phyloP scores from a whole-genome alignment of 2,888 invertebrate genomes.

The Hirtodrosophila histrioides region DNA sequence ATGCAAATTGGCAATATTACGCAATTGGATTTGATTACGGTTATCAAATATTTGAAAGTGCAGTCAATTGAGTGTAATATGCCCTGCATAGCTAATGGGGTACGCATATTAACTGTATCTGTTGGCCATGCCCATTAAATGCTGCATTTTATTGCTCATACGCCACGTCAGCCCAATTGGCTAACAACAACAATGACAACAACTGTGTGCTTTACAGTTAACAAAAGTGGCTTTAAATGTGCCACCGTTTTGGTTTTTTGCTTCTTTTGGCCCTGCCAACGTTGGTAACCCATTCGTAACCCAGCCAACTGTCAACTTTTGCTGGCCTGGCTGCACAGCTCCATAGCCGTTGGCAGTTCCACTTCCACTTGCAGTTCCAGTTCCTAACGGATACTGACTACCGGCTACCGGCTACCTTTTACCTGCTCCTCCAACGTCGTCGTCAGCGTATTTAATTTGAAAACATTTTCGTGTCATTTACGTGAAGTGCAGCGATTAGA shows the following conservation, averaged over 20 bases:
- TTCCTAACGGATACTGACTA: constrained; percentile 12
- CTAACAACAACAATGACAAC: constrained; percentile 11
- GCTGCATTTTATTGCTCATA: constrained; percentile 62
- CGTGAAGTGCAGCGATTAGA: constrained; percentile 70
- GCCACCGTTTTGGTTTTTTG: constrained; percentile 11
- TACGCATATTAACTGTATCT: constrained; percentile 43
- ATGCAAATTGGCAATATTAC: too few relatives aligned
- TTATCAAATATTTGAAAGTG: background rate
- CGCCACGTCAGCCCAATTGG: constrained; percentile 53
- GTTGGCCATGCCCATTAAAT: constrained; percentile 44
- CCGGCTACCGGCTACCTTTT: constrained; percentile 1
- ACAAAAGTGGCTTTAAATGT: constrained; percentile 54
- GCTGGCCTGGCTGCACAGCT: constrained; percentile 4
- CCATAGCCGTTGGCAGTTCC: constrained; percentile 23
- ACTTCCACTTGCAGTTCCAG: background rate
- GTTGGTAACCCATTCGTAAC: constrained; percentile 46
- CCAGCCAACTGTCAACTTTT: constrained; percentile 57
- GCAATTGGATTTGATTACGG: too few relatives aligned
- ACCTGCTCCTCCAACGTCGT: constrained; percentile 27
- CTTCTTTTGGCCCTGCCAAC: constrained; percentile 10
- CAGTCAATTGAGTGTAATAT: constrained; percentile 18
- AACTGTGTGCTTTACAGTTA: constrained; percentile 49
- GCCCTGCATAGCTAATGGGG: constrained; percentile 18
- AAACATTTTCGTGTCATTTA: constrained; percentile 72
- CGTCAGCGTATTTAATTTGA: constrained; percentile 61